These are phyloP conservation scores for Lindbergichthys nudifrons DNA, from an alignment of 2,797 vertebrate species.

Conservation along the genomic window DNA sequence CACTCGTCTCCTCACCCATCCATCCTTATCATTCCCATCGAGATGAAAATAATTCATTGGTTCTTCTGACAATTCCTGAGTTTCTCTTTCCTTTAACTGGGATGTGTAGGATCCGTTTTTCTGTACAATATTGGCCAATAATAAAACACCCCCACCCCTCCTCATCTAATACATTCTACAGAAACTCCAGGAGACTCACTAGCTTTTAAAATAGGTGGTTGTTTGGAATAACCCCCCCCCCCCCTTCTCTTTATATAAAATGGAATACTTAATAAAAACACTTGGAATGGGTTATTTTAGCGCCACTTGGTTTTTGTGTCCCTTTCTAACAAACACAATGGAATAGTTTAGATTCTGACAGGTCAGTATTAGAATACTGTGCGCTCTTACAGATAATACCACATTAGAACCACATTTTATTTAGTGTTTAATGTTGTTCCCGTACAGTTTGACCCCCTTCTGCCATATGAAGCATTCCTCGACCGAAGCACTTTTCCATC, in stretches of 20 bases:
- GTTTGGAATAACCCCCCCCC: constrained; percentile 57
- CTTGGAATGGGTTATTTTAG: constrained; percentile 56
- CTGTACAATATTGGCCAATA: constrained; percentile 62
- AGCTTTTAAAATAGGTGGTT: constrained; percentile 41
- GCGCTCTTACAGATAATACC: background rate
- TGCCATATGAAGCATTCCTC: background rate
- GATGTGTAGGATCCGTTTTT: constrained; percentile 51
- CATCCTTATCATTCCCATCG: constrained; percentile 35
- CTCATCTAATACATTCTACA: constrained; percentile 61
- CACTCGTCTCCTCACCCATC: constrained; percentile 13
- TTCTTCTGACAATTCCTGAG: constrained; percentile 79
- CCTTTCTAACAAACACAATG: constrained; percentile 42
- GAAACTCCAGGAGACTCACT: constrained; percentile 48
- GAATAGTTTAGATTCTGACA: constrained; percentile 19
- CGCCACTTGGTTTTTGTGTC: constrained; percentile 42
- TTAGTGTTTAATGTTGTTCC: constrained; percentile 10
- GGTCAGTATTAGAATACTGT: background rate
- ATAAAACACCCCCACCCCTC: constrained; percentile 40
- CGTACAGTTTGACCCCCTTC: background rate
- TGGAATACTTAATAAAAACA: constrained; percentile 40
- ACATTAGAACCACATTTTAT: background rate
- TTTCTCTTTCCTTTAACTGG: constrained; percentile 60
- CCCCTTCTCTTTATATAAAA: constrained; percentile 45
- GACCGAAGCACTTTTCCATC: background rate
- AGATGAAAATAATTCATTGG: constrained; percentile 71